Percentiles rank a stretch among this genome's conserved stretches.
Conservation (phyloP, 2,113 vertebrate genomes). For the Pithys albifrons region DNA sequence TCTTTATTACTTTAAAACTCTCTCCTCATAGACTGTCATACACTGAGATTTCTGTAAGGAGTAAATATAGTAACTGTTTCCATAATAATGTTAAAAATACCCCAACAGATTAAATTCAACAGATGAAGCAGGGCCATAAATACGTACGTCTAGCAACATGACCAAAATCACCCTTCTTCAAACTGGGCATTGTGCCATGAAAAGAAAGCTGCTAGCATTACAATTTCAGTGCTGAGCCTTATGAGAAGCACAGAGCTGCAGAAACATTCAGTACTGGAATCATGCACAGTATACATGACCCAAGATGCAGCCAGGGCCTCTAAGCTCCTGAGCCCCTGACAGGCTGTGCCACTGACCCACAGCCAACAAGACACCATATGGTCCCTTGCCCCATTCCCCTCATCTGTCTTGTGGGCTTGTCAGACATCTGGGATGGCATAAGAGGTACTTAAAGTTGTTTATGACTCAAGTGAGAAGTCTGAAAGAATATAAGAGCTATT, state of each 20-base stretch:
- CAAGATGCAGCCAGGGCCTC: not conserved
- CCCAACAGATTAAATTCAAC: slow-evolving; percentile 29
- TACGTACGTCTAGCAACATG: slow-evolving; percentile 43
- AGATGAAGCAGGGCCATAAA: slow-evolving; percentile 55
- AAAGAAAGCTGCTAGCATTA: slow-evolving; percentile 19
- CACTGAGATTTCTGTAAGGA: not conserved
- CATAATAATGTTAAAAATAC: slow-evolving; percentile 61
- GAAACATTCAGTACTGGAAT: not conserved
- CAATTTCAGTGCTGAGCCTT: not conserved
- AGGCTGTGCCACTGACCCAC: not conserved
- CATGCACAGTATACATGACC: not conserved
- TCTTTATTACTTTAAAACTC: slow-evolving; percentile 1
- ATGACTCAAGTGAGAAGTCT: not conserved
- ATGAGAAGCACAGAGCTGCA: not conserved
- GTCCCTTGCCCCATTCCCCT: not conserved
- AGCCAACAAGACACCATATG: not conserved
- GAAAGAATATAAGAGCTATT: not conserved
- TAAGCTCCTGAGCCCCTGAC: not conserved
- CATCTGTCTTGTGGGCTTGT: not conserved
- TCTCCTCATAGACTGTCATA: not conserved
- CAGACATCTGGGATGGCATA: not conserved
- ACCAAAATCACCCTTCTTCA: slow-evolving; percentile 56
- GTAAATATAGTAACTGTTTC: slow-evolving; percentile 69
- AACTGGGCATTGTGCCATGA: slow-evolving; percentile 47
- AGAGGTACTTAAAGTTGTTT: not conserved